These are phyloP conservation scores for Liodrosophila aerea DNA, from an alignment of 2,888 invertebrate genomes.

Conservation along the genomic window DNA sequence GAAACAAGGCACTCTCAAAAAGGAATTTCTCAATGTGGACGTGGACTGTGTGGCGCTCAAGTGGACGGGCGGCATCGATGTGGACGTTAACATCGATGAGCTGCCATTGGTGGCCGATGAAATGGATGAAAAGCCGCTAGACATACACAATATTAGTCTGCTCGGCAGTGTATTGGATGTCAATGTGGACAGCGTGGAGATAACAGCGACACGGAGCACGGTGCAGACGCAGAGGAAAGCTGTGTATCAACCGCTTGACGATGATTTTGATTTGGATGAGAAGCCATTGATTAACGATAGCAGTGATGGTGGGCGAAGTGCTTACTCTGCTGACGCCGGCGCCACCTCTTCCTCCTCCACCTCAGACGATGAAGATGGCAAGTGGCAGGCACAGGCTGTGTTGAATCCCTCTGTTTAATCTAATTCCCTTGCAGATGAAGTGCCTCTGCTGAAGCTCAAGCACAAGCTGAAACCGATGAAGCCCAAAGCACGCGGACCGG, in stretches of 20 bases:
- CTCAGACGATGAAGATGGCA: conserved; percentile 39
- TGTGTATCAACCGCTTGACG: background rate
- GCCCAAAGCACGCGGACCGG: conserved; percentile 30
- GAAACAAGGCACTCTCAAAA: conserved; percentile 63
- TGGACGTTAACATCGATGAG: conserved; percentile 65
- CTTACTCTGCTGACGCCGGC: too few species aligned
- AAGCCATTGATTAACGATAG: conserved; percentile 39
- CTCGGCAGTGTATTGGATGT: conserved; percentile 64
- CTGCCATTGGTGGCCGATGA: conserved; percentile 57
- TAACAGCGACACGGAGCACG: conserved; percentile 27
- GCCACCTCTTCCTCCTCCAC: background rate
- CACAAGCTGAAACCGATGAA: conserved; percentile 51
- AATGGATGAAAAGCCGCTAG: conserved; percentile 67
- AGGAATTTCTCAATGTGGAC: conserved; percentile 64
- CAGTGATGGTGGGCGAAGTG: conserved; percentile 3
- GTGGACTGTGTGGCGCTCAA: conserved; percentile 63
- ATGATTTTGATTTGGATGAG: conserved; percentile 35
- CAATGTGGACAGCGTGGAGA: conserved; percentile 66
- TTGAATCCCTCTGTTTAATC: background rate
- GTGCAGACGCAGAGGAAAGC: background rate
- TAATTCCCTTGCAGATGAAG: conserved; percentile 44
- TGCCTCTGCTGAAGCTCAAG: conserved; percentile 58
- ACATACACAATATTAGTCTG: conserved; percentile 61
- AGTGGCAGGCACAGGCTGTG: too few species aligned
- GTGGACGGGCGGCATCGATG: conserved; percentile 54